These are phyloP conservation scores for Drosophila austrosaltans DNA, from an alignment of 2,888 invertebrate genomes.

Conservation along the genomic window DNA sequence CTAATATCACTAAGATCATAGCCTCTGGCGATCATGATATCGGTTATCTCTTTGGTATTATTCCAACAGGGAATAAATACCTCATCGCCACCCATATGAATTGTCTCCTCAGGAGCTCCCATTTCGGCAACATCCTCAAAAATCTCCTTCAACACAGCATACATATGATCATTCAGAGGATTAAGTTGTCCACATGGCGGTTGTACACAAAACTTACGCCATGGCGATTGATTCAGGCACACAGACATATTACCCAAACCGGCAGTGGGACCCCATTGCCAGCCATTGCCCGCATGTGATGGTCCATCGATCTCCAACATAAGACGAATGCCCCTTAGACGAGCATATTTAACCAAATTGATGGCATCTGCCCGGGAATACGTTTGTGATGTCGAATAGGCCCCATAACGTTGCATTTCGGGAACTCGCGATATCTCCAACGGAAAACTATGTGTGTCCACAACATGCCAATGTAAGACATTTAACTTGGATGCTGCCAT, in stretches of 20 bases:
- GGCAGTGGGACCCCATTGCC: constrained; percentile 89
- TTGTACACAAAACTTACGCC: constrained; percentile 90
- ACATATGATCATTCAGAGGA: constrained; percentile 89
- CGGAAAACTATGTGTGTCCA: constrained; percentile 96
- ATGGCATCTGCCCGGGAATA: constrained; percentile 88
- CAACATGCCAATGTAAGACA: constrained; percentile 96
- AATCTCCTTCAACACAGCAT: constrained; percentile 87
- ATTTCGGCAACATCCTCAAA: constrained; percentile 88
- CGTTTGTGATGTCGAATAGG: constrained; percentile 88
- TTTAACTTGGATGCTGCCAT: constrained; percentile 96
- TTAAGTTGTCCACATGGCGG: constrained; percentile 95
- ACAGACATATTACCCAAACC: constrained; percentile 87
- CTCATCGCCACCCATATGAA: constrained; percentile 95
- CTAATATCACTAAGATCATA: constrained; percentile 85
- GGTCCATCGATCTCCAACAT: constrained; percentile 96
- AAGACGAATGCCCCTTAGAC: constrained; percentile 91
- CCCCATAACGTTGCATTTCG: constrained; percentile 89
- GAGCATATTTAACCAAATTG: constrained; percentile 90
- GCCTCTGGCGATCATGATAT: constrained; percentile 86
- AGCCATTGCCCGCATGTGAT: constrained; percentile 92
- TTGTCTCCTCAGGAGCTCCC: constrained; percentile 85
- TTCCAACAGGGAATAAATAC: constrained; percentile 90
- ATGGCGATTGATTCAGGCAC: constrained; percentile 88
- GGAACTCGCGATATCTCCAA: constrained; percentile 90
- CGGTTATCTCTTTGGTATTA: constrained; percentile 87